Evolutionary conservation across 2,888 invertebrate genomes (phyloP).

Genomic region (Blomia tropicalis): DNA sequence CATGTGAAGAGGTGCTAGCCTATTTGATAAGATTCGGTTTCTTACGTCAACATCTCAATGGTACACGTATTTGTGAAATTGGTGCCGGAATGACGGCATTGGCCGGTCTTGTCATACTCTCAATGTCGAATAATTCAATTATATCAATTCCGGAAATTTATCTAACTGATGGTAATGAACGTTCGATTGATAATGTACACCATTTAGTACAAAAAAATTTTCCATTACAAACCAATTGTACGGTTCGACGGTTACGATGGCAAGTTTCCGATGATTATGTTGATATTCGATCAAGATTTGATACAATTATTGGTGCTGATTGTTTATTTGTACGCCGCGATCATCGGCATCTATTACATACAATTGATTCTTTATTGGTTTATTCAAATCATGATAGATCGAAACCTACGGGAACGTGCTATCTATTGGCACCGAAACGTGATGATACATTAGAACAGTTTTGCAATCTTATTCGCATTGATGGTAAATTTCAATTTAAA

Average conservation of each 20-base stretch:
- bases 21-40: conserved; percentile 37
- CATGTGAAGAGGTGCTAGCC: conserved; percentile 57
- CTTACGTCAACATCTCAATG: background rate
- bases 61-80: conserved; percentile 47
- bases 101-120: conserved; percentile 48
- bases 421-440: conserved; percentile 59
- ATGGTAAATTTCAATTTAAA: background rate
- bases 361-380: conserved; percentile 47
- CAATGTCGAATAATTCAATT: conserved; percentile 46
- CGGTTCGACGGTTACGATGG: conserved; percentile 34
- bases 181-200: conserved; percentile 47
- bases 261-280: conserved; percentile 32
- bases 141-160: conserved; percentile 48
- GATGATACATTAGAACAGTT: conserved; percentile 55
- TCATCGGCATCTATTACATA: conserved; percentile 48
- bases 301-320: conserved; percentile 58
- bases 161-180: conserved; percentile 60
- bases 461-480: conserved; percentile 35
- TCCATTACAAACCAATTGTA: background rate
- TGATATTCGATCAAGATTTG: conserved; percentile 42
- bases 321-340: conserved; percentile 62
- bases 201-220: conserved; percentile 22
- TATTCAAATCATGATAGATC: background rate
- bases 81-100: conserved; percentile 73
- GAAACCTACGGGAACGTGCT: conserved; percentile 45